Conservation (phyloP, 2,888 invertebrate genomes). For the Phalera bucephala region DNA sequence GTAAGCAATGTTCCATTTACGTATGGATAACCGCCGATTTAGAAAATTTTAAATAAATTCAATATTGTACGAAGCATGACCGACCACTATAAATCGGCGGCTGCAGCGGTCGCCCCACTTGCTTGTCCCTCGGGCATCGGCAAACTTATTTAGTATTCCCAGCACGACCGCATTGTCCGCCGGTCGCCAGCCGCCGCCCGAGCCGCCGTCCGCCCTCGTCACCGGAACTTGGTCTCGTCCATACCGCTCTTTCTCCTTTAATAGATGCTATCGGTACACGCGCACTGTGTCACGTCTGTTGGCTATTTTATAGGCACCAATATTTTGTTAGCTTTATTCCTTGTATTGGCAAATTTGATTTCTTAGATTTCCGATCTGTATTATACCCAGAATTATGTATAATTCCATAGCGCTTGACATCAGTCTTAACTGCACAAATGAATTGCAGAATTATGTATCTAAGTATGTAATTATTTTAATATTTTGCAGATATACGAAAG, state of each 20-base stretch:
- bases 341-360: constrained; percentile 1
- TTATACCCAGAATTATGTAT: too few relatives aligned
- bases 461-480: too few relatives aligned
- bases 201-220: constrained; percentile 40
- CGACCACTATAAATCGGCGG: constrained; percentile 11
- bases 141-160: constrained; percentile 53
- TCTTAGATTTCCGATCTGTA: not conserved
- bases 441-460: too few relatives aligned
- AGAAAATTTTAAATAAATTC: constrained; percentile 3
- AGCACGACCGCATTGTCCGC: constrained; percentile 35
- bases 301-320: constrained; percentile 6
- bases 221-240: constrained; percentile 61
- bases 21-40: too few relatives aligned
- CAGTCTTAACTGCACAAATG: too few relatives aligned
- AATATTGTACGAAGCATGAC: constrained; percentile 6
- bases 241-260: constrained; percentile 58
- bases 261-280: constrained; percentile 51
- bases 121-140: constrained; percentile 32
- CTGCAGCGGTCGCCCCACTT: constrained; percentile 41
- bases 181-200: constrained; percentile 31
- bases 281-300: constrained; percentile 34
- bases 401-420: too few relatives aligned
- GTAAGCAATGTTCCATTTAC: too few relatives aligned
- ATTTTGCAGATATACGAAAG: too few relatives aligned
- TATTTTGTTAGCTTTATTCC: constrained; percentile 7